Conservation (phyloP, 2,113 vertebrate genomes). For the Oplegnathus fasciatus region DNA sequence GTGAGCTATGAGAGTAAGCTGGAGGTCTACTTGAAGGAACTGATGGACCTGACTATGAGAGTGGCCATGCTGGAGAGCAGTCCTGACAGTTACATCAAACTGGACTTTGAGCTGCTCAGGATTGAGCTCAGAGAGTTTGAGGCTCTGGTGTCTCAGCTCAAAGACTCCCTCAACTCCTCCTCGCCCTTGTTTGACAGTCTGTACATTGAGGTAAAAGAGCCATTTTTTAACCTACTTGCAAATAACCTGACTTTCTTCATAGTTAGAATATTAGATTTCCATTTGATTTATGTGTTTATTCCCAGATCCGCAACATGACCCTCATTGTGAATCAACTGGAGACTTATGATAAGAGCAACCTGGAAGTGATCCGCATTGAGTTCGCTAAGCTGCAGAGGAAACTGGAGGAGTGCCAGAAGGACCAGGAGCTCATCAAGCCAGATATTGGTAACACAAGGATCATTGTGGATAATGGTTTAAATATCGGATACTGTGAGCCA, state of each 20-base stretch:
- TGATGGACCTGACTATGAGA: slow-evolving; percentile 61
- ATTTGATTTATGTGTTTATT: not conserved
- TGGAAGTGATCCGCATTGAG: slow-evolving; percentile 81
- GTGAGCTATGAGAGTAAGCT: slow-evolving; percentile 63
- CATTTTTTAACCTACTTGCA: not conserved
- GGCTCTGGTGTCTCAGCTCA: slow-evolving; percentile 77
- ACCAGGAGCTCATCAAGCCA: slow-evolving; percentile 72
- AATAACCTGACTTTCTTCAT: not conserved
- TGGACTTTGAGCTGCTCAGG: slow-evolving; percentile 83
- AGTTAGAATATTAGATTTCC: not conserved
- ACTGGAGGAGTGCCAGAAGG: slow-evolving; percentile 81
- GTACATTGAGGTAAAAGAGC: slow-evolving; percentile 71
- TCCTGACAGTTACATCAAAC: slow-evolving; percentile 77
- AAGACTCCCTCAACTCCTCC: slow-evolving; percentile 75
- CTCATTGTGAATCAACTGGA: slow-evolving; percentile 83
- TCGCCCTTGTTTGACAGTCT: slow-evolving; percentile 78
- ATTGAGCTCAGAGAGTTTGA: slow-evolving; percentile 81
- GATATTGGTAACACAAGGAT: slow-evolving; percentile 67
- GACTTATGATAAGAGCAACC: slow-evolving; percentile 81
- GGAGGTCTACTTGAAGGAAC: slow-evolving; percentile 64
- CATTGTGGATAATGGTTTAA: not conserved
- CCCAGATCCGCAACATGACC: slow-evolving; percentile 85
- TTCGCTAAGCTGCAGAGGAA: slow-evolving; percentile 83
- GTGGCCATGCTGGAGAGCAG: slow-evolving; percentile 66
- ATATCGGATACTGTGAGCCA: not conserved